Evolutionary conservation across 2,888 invertebrate species (phyloP).

Genomic region (Netelia inedita): DNA sequence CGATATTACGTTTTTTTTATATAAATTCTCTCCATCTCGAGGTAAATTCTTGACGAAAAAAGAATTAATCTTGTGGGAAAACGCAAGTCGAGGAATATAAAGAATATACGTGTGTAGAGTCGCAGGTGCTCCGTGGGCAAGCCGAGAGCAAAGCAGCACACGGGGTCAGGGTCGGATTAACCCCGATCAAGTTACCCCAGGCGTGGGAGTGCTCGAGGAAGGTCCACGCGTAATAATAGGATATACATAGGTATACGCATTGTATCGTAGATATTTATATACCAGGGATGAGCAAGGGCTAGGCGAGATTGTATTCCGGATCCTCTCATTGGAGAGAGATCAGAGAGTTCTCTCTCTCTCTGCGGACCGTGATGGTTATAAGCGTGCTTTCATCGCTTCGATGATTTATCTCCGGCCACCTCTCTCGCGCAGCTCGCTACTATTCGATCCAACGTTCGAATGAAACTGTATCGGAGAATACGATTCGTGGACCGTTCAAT

Average conservation of each 20-base stretch:
- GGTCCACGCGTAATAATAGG: slow-evolving; percentile 82
- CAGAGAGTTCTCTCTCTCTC: slow-evolving; percentile 18
- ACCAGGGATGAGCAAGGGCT: slow-evolving; percentile 55
- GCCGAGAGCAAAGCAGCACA: slow-evolving; percentile 71
- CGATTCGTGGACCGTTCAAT: neutral
- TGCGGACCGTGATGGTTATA: slow-evolving; percentile 47
- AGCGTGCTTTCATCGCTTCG: slow-evolving; percentile 62
- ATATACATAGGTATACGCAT: slow-evolving; percentile 67
- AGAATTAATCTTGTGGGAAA: slow-evolving; percentile 73
- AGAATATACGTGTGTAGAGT: slow-evolving; percentile 28
- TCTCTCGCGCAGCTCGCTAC: slow-evolving; percentile 7
- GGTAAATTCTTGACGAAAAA: slow-evolving; percentile 53
- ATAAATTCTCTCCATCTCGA: slow-evolving; percentile 26
- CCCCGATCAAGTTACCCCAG: slow-evolving; percentile 84
- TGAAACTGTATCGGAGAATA: slow-evolving; percentile 9
- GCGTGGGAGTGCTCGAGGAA: slow-evolving; percentile 83
- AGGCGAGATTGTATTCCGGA: slow-evolving; percentile 69
- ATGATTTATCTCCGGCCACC: slow-evolving; percentile 60
- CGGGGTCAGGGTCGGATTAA: slow-evolving; percentile 84
- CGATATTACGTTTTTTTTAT: neutral
- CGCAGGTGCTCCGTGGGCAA: slow-evolving; percentile 67
- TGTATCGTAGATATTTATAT: slow-evolving; percentile 34
- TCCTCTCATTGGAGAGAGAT: slow-evolving; percentile 36
- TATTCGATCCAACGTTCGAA: slow-evolving; percentile 43
- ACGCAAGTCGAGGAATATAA: slow-evolving; percentile 66